Evolutionary conservation across 2,113 vertebrate genomes (phyloP), one percentile per base, ranked within the genome.

Genomic region (Rhombomys opimus): DNA sequence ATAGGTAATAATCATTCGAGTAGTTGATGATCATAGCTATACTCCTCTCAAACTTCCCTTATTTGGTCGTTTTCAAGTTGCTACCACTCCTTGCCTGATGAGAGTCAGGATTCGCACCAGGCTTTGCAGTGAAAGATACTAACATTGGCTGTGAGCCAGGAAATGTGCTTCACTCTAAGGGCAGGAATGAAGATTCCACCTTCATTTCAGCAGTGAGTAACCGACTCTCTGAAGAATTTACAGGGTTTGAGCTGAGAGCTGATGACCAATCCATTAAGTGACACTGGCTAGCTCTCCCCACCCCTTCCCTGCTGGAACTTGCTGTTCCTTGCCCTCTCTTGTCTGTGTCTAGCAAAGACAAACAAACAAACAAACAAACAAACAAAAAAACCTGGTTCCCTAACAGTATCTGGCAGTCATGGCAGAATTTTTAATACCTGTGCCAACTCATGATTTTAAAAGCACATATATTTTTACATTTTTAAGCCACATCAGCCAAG

Each of bases 71-170:
- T 77, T 75, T 38, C 12, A 68, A 82, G 57, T 67, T 84, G 94
- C 67, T 30, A 50, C 23, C 76, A 11, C 7, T 91, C 9, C 14
- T 89, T 25, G 50, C 57, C 27, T 65, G 14, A 50, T 25, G 15
- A 20, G 46, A 82, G 38, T 17, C 63, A 57, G 12, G 8, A 41
- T 94, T 61, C 78, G 68, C 15, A 5, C 12, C 8, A 17, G 32
- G 72, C 52, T 96, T 87, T 17, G 5, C 30, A 50, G 5, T 82
- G 57, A 97, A 50, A 70, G 82, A 85, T 41, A 41, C 32, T 23
- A 68, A 2, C 30, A 41, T 20, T 35, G 78, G 46, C 38, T 87
- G 10, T 0, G 9, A 94, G 72, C 59, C 67, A 41, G 35, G 54
- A 20, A 32, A 14, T 23, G 25, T 57, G 27, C n/a, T 96, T 70